Evolutionary conservation across 2,797 vertebrate genomes (phyloP).

Genomic region (Acomys russatus): DNA sequence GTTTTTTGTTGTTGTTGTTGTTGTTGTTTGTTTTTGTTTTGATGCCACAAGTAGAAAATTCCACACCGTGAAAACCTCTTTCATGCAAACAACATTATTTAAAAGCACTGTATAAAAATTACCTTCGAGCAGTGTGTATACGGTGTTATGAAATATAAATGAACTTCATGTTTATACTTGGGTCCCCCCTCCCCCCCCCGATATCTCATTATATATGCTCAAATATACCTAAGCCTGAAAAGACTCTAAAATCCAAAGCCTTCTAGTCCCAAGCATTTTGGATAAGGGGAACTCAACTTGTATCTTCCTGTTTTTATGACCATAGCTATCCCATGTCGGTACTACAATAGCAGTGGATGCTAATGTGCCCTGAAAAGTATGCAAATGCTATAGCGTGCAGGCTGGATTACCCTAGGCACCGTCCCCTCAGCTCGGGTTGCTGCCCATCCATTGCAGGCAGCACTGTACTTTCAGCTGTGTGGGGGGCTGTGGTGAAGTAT

Average conservation of each 20-base stretch:
- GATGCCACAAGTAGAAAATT: background rate
- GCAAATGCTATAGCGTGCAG: background rate
- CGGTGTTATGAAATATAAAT: conserved; percentile 35
- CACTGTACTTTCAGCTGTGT: background rate
- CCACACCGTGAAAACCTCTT: background rate
- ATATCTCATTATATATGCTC: background rate
- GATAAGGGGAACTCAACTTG: background rate
- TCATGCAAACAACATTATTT: background rate
- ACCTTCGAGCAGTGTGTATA: background rate
- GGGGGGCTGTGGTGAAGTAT: background rate
- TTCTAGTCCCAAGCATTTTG: background rate
- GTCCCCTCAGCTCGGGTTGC: background rate
- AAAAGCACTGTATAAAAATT: background rate
- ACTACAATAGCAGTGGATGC: background rate
- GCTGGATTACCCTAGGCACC: background rate
- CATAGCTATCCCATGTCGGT: background rate
- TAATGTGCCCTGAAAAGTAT: conserved; percentile 22
- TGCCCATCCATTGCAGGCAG: background rate
- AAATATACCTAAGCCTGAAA: background rate
- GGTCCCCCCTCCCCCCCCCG: background rate
- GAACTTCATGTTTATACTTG: background rate
- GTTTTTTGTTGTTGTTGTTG: background rate
- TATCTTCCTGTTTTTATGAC: background rate
- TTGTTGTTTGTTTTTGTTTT: background rate
- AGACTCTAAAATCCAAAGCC: background rate